Percentiles rank a stretch among this genome's conserved stretches.
These are phyloP conservation scores for Etheostoma perlongum DNA, from an alignment of 2,797 vertebrate species.

Conservation along the genomic window DNA sequence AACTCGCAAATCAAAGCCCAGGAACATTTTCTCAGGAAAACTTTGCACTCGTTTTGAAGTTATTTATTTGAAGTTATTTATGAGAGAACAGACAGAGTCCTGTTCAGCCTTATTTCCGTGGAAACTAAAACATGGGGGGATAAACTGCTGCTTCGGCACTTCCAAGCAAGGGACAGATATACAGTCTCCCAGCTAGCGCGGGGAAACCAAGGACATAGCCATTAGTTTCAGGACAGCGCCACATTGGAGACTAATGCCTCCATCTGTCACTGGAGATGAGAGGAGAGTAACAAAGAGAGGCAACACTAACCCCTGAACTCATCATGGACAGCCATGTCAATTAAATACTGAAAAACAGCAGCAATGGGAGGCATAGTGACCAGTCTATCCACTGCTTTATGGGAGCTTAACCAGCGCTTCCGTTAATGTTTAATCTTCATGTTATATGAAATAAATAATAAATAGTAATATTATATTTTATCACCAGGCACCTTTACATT, in stretches of 20 bases:
- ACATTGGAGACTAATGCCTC: constrained; percentile 86
- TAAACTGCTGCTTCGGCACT: constrained; percentile 86
- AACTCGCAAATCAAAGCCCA: constrained; percentile 70
- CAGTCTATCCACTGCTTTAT: constrained; percentile 60
- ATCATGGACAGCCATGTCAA: constrained; percentile 85
- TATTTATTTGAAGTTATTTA: constrained; percentile 83
- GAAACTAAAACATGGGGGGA: constrained; percentile 82
- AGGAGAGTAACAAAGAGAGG: constrained; percentile 85
- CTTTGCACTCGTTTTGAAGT: constrained; percentile 69
- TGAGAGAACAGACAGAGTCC: constrained; percentile 77
- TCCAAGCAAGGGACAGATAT: constrained; percentile 83
- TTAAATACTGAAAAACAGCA: constrained; percentile 86
- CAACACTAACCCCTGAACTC: constrained; percentile 86
- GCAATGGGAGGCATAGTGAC: constrained; percentile 78
- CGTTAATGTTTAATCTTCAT: constrained; percentile 50
- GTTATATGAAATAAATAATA: constrained; percentile 40
- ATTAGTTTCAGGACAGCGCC: constrained; percentile 86
- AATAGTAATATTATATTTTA: constrained; percentile 52
- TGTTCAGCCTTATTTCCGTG: constrained; percentile 82
- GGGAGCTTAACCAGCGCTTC: constrained; percentile 49
- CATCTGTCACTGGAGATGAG: constrained; percentile 86
- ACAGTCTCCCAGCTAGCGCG: constrained; percentile 78
- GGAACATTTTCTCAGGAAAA: constrained; percentile 64
- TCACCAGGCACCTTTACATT: constrained; percentile 21
- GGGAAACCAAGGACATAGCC: constrained; percentile 86